Evolutionary conservation across 1,140 invertebrate species (phyloP), one percentile per base, ranked within the genome.

Genomic region (Monomorium pharaonis): DNA sequence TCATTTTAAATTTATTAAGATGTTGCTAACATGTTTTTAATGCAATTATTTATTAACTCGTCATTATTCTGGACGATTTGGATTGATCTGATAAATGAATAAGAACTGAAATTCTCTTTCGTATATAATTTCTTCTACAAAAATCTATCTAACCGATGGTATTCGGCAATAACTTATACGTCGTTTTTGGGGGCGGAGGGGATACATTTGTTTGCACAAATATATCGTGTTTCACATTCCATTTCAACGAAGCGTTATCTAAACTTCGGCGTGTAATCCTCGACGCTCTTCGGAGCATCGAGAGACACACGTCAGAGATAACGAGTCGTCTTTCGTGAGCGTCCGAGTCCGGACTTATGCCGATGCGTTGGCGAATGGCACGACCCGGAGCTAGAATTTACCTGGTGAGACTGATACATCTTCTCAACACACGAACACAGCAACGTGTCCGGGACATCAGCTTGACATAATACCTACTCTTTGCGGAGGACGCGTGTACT

Each of bases 351-450:
- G 24, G 33, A 30, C 56, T 86, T 37, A 77, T 86, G 77, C 91
- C 91, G 92, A 91, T 92, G 91, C 90, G 87, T 92, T 84, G 91
- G 92, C 92, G 91, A 92, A 84, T 86, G 86, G 84, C 77, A 88
- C 86, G 90, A 91, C 80, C 87, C 33, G 6, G 21, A 33, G 42
- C 87, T 86, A 81, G 91, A 91, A 90, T 92, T 88, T 77, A 81
- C 54, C 37, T 69, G 81, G 80, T 37, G 67, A 51, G 60, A 67
- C 18, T 67, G 37, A 51, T 51, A 16, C 47, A 27, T 58, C 67
- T 56, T 10, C 16, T 58, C 21, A 54, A 9, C 12, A 44, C 27
- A 30, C 69, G 18, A 3, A 65, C 14, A 42, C 27, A 21, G 30
- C 49, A 30, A 16, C n/a, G n/a, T 16, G 49, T 54, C 42, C 33